phyloP scores from a whole-genome alignment of 2,888 invertebrate genomes.

The Gymnocheta viridis region DNA sequence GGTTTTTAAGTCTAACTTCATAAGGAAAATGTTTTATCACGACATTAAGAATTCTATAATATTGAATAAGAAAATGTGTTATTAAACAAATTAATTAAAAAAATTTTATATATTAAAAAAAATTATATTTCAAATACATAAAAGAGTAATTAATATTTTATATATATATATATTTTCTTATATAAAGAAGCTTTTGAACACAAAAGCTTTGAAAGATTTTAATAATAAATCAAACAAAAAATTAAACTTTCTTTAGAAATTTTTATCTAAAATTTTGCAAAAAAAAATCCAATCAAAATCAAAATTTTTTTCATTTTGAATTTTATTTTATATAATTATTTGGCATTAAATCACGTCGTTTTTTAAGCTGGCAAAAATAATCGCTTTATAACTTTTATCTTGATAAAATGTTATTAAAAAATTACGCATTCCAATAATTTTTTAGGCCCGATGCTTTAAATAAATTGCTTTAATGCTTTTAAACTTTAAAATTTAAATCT shows the following conservation, averaged over 20 bases:
- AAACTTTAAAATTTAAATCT: too few species aligned
- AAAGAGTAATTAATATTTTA: conserved; percentile 31
- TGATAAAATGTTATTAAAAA: too few species aligned
- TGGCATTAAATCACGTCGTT: too few species aligned
- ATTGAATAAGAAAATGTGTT: neutral
- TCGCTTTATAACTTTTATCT: too few species aligned
- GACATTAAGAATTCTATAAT: conserved; percentile 62
- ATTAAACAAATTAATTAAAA: neutral
- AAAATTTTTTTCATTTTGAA: too few species aligned
- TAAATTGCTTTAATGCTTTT: neutral
- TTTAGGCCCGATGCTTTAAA: too few species aligned
- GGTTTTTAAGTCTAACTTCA: conserved; percentile 39
- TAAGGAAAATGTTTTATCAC: conserved; percentile 57
- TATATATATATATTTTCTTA: too few species aligned
- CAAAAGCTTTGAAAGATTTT: neutral
- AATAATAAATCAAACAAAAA: neutral
- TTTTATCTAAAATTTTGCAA: neutral
- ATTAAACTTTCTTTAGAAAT: neutral
- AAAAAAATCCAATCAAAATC: neutral
- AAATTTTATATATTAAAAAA: neutral
- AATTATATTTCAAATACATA: conserved; percentile 4
- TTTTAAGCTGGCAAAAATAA: too few species aligned
- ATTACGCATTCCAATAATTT: too few species aligned
- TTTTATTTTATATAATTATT: too few species aligned
- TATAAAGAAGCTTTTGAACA: neutral